Percentiles rank a stretch among this genome's conserved stretches.
Evolutionary conservation across 2,797 vertebrate genomes (phyloP).

Genomic region (Avahi laniger): DNA sequence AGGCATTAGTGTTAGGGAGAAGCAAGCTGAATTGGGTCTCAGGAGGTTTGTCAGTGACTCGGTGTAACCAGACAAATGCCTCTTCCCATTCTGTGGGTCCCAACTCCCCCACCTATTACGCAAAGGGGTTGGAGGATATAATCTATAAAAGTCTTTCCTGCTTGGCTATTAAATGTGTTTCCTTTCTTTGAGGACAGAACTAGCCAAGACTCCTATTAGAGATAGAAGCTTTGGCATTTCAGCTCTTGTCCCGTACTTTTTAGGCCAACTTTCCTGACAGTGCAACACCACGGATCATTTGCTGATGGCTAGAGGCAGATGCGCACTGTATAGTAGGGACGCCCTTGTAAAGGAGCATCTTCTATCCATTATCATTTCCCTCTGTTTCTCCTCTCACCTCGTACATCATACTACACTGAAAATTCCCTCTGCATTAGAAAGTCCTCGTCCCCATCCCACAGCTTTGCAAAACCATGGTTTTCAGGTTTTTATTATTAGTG

Average conservation of each 20-base stretch:
- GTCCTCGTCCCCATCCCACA: not conserved
- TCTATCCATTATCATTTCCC: constrained; percentile 55
- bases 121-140: not conserved
- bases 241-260: constrained; percentile 29
- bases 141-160: not conserved
- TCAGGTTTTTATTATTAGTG: not conserved
- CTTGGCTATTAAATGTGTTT: not conserved
- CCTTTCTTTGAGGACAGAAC: not conserved
- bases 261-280: not conserved
- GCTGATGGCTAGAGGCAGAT: not conserved
- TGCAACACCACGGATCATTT: no score
- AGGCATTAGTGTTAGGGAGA: not conserved
- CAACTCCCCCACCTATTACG: not conserved
- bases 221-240: not conserved
- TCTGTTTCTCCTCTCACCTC: constrained; percentile 63
- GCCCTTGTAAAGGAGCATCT: not conserved
- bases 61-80: not conserved
- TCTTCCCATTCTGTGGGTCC: not conserved
- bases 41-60: not conserved
- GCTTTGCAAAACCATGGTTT: not conserved
- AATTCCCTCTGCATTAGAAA: not conserved
- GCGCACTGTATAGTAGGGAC: fast-evolving
- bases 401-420: not conserved
- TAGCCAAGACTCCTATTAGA: not conserved
- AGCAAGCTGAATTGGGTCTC: not conserved